Evolutionary conservation across 2,888 invertebrate genomes (phyloP), one percentile per base, ranked within the genome.

Genomic region (Erebia aethiops): DNA sequence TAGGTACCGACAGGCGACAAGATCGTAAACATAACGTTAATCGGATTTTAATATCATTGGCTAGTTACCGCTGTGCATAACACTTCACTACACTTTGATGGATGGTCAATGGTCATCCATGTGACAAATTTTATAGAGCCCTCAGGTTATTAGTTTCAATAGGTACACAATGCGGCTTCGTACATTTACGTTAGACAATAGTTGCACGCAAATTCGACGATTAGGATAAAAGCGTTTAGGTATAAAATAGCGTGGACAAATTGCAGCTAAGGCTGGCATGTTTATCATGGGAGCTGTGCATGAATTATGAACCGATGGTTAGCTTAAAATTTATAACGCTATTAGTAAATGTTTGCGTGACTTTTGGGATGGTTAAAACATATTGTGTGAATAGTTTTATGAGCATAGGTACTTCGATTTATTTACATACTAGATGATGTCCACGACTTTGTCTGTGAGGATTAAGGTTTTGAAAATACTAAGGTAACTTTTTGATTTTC

Each of bases 41-140:
- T 60, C 54, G 70, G 70, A 67, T 73, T 71, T 60, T 64, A 72
- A 63, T 73, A 69, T 67, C 67, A 73, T 75, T 74, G 74, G 74
- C 62, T 74, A 72, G 72, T 74, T 74, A 76, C 74, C 74, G 70
- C 68, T 70, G 71, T 76, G 79, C 75, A 80, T 76, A 76, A 75
- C 77, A 73, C 64, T 77, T 77, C 79, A 79, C 77, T 81, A 77
- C 79, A 78, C 84, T 83, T 83, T 85, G 85, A 83, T 81, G 80
- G 78, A 79, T 77, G 79, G 79, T 76, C 82, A 82, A 79, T 77
- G 79, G 79, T 76, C 82, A 82, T 75, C 81, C 81, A 77, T 73
- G 79, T 80, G 81, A 82, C 82, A 85, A 86, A 83, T 82, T 79
- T 80, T 80, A 81, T 80, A 80, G 76, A 77, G 76, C 78, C 75